phyloP scores from a whole-genome alignment of 2,888 invertebrate species.

The Macrophya alboannulata region DNA sequence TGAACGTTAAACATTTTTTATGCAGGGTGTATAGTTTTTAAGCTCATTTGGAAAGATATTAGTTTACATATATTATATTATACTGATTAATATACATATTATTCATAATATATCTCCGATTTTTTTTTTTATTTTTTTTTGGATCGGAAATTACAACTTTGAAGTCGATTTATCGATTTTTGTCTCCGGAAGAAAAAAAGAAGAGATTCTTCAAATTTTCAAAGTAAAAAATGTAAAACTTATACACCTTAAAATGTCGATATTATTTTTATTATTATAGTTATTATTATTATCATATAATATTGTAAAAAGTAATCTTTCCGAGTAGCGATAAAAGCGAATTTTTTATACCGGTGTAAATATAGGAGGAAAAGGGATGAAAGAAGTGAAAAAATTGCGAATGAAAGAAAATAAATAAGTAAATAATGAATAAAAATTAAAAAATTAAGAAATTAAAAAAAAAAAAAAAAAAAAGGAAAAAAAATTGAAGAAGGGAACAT shows the following conservation, averaged over 20 bases:
- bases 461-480: conserved; percentile 68
- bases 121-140: background rate
- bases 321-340: conserved; percentile 10
- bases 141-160: background rate
- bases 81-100: no score
- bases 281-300: background rate
- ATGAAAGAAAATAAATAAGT: background rate
- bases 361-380: conserved; percentile 42
- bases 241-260: no score
- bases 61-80: background rate
- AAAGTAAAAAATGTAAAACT: no score
- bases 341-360: conserved; percentile 39
- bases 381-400: background rate
- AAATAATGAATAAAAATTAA: conserved; percentile 67
- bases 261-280: no score
- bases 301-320: conserved; percentile 24
- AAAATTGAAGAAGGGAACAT: conserved; percentile 59
- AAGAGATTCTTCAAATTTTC: no score
- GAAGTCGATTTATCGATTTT: no score
- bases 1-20: conserved; percentile 57
- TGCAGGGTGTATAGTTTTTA: conserved; percentile 24
- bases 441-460: no score
- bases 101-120: background rate
- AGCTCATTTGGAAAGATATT: background rate
- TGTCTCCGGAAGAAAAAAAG: no score